Evolutionary conservation across 2,113 vertebrate species (phyloP).

Genomic region (Atrichornis clamosus): DNA sequence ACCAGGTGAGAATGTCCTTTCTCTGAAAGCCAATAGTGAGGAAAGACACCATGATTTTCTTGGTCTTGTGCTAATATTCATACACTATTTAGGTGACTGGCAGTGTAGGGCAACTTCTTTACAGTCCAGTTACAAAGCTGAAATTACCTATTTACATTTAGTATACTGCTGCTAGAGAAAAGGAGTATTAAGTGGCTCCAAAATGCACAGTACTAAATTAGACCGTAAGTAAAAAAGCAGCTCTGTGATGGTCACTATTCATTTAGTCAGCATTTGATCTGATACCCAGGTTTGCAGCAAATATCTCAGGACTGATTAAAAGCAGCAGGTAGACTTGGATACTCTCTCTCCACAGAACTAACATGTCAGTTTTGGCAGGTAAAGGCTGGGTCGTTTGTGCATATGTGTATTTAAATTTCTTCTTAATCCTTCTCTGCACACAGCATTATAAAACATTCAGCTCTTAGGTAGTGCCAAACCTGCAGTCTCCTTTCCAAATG

Average conservation of each 20-base stretch:
- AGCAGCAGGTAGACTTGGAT: neutral
- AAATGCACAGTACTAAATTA: neutral
- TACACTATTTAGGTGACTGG: neutral
- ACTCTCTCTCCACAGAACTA: neutral
- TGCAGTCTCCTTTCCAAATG: neutral
- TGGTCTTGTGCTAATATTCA: neutral
- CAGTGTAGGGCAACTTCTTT: neutral
- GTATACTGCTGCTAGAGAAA: neutral
- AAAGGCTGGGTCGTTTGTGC: neutral
- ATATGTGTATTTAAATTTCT: neutral
- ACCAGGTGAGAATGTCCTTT: neutral
- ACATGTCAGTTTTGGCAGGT: neutral
- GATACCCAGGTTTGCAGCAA: neutral
- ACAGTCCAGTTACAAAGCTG: neutral
- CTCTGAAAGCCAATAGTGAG: neutral
- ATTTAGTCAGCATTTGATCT: neutral
- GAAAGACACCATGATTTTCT: neutral
- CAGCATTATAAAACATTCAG: neutral
- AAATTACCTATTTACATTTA: neutral
- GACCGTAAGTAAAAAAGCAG: neutral
- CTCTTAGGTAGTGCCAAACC: neutral
- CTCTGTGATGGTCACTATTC: neutral
- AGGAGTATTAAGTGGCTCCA: neutral
- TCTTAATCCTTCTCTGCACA: neutral
- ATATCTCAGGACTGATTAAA: neutral